phyloP scores from a whole-genome alignment of 2,888 invertebrate species.

The Dasypogon diadema region DNA sequence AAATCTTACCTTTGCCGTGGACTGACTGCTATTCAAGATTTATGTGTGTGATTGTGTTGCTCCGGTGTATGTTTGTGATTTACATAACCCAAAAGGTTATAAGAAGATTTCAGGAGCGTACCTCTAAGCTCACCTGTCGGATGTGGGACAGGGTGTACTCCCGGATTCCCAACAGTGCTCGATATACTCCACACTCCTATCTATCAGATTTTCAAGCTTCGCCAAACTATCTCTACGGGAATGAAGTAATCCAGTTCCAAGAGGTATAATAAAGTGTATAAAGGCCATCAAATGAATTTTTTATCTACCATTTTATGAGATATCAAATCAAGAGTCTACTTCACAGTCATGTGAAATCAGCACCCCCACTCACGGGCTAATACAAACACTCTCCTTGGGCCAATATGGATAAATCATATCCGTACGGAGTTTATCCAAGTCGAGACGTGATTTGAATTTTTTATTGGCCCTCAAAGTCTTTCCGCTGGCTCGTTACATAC shows the following conservation, averaged over 20 bases:
- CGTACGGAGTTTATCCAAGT: constrained; percentile 54
- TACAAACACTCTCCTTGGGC: constrained; percentile 31
- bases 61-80: constrained; percentile 35
- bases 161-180: background rate
- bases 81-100: constrained; percentile 32
- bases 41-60: constrained; percentile 46
- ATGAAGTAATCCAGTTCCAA: constrained; percentile 27
- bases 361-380: constrained; percentile 10
- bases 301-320: constrained; percentile 53
- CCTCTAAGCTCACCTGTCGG: background rate
- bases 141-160: background rate
- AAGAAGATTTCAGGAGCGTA: background rate
- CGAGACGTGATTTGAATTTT: constrained; percentile 55
- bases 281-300: constrained; percentile 56
- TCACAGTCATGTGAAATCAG: constrained; percentile 42
- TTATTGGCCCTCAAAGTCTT: constrained; percentile 45
- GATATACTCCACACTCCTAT: background rate
- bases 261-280: constrained; percentile 54
- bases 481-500: background rate
- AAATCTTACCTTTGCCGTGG: constrained; percentile 52
- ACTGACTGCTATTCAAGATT: constrained; percentile 47
- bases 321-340: constrained; percentile 56
- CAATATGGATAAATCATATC: constrained; percentile 51
- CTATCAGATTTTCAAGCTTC: background rate
- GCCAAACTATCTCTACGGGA: background rate